phyloP scores from a whole-genome alignment of 2,888 invertebrate genomes.

The Clanis bilineata region DNA sequence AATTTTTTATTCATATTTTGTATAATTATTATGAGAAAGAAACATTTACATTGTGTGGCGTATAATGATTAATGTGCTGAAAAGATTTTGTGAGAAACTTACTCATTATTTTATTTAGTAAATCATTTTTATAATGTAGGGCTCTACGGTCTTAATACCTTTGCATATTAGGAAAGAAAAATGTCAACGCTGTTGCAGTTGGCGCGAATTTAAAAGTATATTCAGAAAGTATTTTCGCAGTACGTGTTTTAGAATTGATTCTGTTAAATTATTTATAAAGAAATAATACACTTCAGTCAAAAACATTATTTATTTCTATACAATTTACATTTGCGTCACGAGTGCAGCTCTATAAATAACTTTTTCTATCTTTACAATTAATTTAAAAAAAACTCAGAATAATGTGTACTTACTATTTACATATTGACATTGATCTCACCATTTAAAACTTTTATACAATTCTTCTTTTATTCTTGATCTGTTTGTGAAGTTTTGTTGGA shows the following conservation, averaged over 20 bases:
- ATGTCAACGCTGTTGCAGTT: background rate
- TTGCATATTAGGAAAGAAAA: background rate
- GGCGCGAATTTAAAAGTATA: background rate
- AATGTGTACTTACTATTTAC: slow-evolving; percentile 51
- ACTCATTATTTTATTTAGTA: background rate
- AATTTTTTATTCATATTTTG: too few species aligned
- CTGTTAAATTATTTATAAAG: slow-evolving; percentile 23
- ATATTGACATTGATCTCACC: slow-evolving; percentile 43
- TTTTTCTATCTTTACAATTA: slow-evolving; percentile 33
- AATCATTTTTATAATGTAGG: background rate
- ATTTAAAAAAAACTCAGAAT: slow-evolving; percentile 32
- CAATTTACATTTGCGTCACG: slow-evolving; percentile 67
- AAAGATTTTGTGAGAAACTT: too few species aligned
- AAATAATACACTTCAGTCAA: slow-evolving; percentile 53
- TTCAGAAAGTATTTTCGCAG: background rate
- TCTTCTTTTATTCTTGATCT: slow-evolving; percentile 16
- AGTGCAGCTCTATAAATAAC: slow-evolving; percentile 62
- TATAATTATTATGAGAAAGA: too few species aligned
- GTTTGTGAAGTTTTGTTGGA: slow-evolving; percentile 18
- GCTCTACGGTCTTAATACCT: background rate
- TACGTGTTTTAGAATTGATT: slow-evolving; percentile 1
- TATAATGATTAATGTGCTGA: too few species aligned
- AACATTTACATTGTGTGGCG: too few species aligned
- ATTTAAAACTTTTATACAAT: slow-evolving; percentile 22
- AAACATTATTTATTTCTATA: slow-evolving; percentile 76